Conservation (phyloP, 2,888 invertebrate species). For the Monoplex corrugatus region DNA sequence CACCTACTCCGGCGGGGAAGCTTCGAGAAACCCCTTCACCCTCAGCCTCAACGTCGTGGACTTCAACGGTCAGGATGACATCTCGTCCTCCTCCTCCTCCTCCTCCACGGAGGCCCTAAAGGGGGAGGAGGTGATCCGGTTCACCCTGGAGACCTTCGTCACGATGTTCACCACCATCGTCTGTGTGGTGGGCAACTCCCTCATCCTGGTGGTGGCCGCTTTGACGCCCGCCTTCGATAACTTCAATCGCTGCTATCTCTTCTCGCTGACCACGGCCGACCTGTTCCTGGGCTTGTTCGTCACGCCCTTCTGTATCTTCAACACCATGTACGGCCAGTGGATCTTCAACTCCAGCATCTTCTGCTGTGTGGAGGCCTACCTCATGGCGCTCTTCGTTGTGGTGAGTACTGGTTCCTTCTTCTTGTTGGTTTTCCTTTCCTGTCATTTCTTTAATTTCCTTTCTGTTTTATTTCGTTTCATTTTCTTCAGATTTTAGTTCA, state of each 20-base stretch:
- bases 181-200: slow-evolving; percentile 65
- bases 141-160: slow-evolving; percentile 60
- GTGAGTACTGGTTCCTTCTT: slow-evolving; percentile 85
- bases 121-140: not conserved
- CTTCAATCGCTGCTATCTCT: slow-evolving; percentile 97
- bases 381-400: slow-evolving; percentile 96
- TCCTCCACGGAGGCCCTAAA: not conserved
- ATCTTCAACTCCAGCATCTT: slow-evolving; percentile 84
- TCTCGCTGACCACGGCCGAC: slow-evolving; percentile 96
- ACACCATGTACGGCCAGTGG: slow-evolving; percentile 89
- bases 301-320: slow-evolving; percentile 96
- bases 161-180: slow-evolving; percentile 67
- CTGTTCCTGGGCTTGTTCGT: slow-evolving; percentile 94
- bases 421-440: no score
- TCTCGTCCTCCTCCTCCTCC: not conserved
- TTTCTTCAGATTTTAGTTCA: no score
- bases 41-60: slow-evolving; percentile 11
- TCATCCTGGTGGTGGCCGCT: slow-evolving; percentile 75
- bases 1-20: not conserved
- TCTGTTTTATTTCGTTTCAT: no score
- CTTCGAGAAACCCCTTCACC: not conserved
- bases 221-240: slow-evolving; percentile 90
- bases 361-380: slow-evolving; percentile 95
- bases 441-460: no score
- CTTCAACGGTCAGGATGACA: not conserved